These are phyloP conservation scores for Pyrgilauda ruficollis DNA, from an alignment of 2,113 vertebrate species.

Conservation along the genomic window DNA sequence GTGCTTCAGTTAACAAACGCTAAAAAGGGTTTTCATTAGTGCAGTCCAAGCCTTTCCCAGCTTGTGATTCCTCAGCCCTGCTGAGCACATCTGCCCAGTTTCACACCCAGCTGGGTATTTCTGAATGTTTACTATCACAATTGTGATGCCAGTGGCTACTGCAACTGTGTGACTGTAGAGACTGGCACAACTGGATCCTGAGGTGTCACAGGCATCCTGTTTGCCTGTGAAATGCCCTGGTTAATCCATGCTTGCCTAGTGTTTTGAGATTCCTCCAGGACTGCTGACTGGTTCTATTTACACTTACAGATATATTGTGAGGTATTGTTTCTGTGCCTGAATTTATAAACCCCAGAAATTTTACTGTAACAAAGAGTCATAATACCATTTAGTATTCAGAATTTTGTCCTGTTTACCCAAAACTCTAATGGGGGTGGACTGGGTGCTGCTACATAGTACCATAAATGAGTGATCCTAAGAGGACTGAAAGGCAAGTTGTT, in stretches of 20 bases:
- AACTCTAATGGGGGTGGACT: not conserved
- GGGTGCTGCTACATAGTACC: not conserved
- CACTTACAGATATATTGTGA: not conserved
- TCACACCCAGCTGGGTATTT: not conserved
- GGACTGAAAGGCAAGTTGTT: not conserved
- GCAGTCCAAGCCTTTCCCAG: not conserved
- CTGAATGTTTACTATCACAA: not conserved
- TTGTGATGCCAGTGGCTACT: not conserved
- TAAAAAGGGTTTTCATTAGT: slow-evolving; percentile 17
- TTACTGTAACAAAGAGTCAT: not conserved
- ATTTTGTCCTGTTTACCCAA: not conserved
- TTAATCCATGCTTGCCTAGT: not conserved
- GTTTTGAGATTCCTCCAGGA: not conserved
- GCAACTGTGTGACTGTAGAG: not conserved
- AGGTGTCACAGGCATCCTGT: not conserved
- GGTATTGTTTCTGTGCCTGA: not conserved
- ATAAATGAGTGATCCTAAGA: not conserved
- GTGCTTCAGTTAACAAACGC: slow-evolving; percentile 13
- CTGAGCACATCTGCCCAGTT: slow-evolving; percentile 28
- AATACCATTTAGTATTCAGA: not conserved
- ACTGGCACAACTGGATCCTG: not conserved
- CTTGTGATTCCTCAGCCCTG: not conserved
- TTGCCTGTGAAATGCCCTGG: not conserved
- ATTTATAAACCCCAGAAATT: not conserved
- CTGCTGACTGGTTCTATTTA: not conserved